Percentiles rank a stretch among this genome's conserved stretches.
These are phyloP conservation scores for Caenorhabditis zanzibari DNA, from an alignment of 2,888 invertebrate species.

Conservation along the genomic window DNA sequence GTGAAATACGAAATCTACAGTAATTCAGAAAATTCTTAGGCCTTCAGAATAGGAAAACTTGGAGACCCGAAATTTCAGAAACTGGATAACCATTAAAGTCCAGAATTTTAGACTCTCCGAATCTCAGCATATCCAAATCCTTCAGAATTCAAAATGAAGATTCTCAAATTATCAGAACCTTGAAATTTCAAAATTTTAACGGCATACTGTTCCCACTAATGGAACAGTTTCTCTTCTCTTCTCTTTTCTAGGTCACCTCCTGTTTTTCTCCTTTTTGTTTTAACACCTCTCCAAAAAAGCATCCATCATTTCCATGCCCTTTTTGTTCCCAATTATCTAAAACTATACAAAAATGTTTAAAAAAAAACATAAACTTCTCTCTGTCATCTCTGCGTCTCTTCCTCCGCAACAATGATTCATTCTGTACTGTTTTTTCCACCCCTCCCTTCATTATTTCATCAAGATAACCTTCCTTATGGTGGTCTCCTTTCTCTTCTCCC, in stretches of 20 bases:
- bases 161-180: too few relatives aligned
- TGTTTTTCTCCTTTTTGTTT: background rate
- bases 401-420: constrained; percentile 22
- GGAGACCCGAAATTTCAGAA: too few relatives aligned
- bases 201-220: background rate
- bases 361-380: constrained; percentile 42
- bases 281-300: background rate
- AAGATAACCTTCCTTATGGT: constrained; percentile 27
- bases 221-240: background rate
- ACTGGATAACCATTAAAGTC: too few relatives aligned
- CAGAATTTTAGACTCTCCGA: too few relatives aligned
- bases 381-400: constrained; percentile 17
- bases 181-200: background rate
- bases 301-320: constrained; percentile 4
- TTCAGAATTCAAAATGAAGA: too few relatives aligned
- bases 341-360: constrained; percentile 42
- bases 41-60: too few relatives aligned
- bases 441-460: constrained; percentile 15
- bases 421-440: constrained; percentile 32
- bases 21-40: too few relatives aligned
- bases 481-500: constrained; percentile 1
- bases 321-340: constrained; percentile 3
- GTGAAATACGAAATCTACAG: too few relatives aligned
- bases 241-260: constrained; percentile 3
- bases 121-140: too few relatives aligned